Conservation (phyloP, 2,113 vertebrate species). For the Procapra przewalskii region DNA sequence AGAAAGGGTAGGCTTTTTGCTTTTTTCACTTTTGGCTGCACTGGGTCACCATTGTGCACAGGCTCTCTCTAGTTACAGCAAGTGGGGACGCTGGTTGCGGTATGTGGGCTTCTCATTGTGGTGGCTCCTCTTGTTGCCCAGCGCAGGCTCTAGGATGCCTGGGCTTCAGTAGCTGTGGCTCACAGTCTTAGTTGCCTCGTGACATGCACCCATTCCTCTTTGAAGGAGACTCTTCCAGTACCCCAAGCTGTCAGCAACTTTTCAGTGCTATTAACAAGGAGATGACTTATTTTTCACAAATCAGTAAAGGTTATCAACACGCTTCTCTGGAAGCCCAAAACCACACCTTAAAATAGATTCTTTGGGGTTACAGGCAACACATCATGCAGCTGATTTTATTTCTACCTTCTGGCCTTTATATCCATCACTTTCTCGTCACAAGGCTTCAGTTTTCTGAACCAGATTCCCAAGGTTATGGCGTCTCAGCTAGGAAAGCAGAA, state of each 20-base stretch:
- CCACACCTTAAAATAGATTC: neutral
- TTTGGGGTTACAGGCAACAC: neutral
- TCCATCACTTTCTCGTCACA: neutral
- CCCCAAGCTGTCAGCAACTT: neutral
- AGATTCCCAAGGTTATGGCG: neutral
- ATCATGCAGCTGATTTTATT: neutral
- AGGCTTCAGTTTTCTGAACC: neutral
- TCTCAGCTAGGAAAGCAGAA: neutral
- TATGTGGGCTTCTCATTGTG: neutral
- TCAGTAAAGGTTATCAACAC: neutral
- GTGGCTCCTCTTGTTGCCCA: neutral
- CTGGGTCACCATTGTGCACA: neutral
- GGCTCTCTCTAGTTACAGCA: neutral
- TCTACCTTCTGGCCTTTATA: neutral
- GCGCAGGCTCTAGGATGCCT: neutral
- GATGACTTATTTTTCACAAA: neutral
- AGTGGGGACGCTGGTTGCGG: fast-evolving
- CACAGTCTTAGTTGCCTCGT: neutral
- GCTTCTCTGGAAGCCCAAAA: neutral
- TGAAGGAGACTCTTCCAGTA: neutral
- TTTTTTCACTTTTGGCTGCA: neutral
- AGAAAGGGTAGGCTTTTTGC: neutral
- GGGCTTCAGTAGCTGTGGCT: neutral
- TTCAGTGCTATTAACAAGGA: neutral
- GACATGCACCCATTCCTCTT: neutral